These are phyloP conservation scores for Melinopterus prodromus DNA, from an alignment of 2,888 invertebrate genomes.

Conservation along the genomic window DNA sequence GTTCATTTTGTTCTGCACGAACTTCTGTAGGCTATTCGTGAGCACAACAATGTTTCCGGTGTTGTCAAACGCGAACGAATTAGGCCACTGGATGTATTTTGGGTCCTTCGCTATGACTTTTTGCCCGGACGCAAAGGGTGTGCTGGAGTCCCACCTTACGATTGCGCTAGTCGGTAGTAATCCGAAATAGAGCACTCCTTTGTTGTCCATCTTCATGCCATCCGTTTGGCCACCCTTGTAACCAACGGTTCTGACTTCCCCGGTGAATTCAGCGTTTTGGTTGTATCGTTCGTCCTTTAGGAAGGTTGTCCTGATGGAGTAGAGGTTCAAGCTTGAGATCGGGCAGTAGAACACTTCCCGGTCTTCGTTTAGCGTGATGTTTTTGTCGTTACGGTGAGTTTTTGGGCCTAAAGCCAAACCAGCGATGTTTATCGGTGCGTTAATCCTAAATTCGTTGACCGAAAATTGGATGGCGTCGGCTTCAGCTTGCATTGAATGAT, in stretches of 20 bases:
- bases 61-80: slow-evolving; percentile 74
- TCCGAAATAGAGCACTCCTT: slow-evolving; percentile 75
- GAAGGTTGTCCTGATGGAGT: slow-evolving; percentile 69
- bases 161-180: slow-evolving; percentile 74
- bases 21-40: slow-evolving; percentile 74
- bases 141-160: slow-evolving; percentile 73
- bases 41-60: slow-evolving; percentile 72
- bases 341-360: slow-evolving; percentile 73
- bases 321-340: slow-evolving; percentile 73
- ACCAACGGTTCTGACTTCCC: slow-evolving; percentile 68
- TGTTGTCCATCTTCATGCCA: slow-evolving; percentile 79
- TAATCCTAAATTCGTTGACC: slow-evolving; percentile 67
- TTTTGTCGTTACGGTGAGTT: slow-evolving; percentile 39
- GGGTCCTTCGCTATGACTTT: slow-evolving; percentile 73
- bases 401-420: slow-evolving; percentile 75
- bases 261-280: slow-evolving; percentile 54
- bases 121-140: slow-evolving; percentile 67
- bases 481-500: slow-evolving; percentile 71
- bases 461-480: slow-evolving; percentile 67
- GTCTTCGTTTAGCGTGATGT: slow-evolving; percentile 50
- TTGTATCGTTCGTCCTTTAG: slow-evolving; percentile 63
- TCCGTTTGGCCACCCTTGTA: slow-evolving; percentile 73
- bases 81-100: slow-evolving; percentile 76
- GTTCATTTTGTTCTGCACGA: slow-evolving; percentile 69
- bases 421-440: slow-evolving; percentile 70